Evolutionary conservation across 1,140 invertebrate genomes (phyloP).

Genomic region (Drosophila virilis): DNA sequence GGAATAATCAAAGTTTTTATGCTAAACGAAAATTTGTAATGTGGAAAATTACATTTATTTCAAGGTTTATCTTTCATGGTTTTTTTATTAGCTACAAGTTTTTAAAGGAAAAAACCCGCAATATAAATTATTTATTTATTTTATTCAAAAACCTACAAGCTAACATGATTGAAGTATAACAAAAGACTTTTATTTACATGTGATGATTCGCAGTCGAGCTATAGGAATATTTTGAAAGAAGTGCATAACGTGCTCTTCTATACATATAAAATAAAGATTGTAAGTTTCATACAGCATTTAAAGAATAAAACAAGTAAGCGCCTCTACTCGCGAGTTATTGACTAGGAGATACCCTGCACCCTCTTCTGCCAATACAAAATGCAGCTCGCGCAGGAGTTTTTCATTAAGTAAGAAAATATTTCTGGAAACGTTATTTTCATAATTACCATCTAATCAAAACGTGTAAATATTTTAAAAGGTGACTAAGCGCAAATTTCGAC

Average conservation of each 20-base stretch:
- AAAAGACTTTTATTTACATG: not conserved
- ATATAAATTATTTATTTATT: slow-evolving; percentile 14
- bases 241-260: too few species aligned
- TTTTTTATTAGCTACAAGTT: too few species aligned
- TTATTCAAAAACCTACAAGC: not conserved
- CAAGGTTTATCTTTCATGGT: not conserved
- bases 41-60: not conserved
- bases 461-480: too few species aligned
- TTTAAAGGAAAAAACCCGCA: not conserved
- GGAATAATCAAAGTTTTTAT: not conserved
- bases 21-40: not conserved
- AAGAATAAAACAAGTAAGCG: too few species aligned
- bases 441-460: not conserved
- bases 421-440: not conserved
- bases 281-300: too few species aligned
- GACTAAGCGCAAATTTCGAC: not conserved
- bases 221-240: not conserved
- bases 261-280: too few species aligned
- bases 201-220: not conserved
- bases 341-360: too few species aligned
- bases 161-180: not conserved
- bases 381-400: not conserved
- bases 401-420: too few species aligned
- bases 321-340: too few species aligned
- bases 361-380: not conserved